Evolutionary conservation across 2,113 vertebrate genomes (phyloP).

Genomic region (Holacanthus passer): DNA sequence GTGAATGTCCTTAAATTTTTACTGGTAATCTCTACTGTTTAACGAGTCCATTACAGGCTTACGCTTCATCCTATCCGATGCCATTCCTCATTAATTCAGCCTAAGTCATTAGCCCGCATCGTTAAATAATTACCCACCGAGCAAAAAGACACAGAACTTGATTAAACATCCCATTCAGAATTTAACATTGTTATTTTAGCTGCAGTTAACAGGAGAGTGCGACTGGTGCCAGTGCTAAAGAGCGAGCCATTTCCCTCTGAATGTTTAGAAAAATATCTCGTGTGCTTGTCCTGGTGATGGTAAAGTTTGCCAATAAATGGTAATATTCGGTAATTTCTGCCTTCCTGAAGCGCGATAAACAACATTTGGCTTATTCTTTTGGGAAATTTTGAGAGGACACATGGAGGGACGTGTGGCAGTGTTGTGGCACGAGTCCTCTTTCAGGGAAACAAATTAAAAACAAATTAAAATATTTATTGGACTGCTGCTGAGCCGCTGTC

Average conservation of each 20-base stretch:
- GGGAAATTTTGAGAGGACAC: background rate
- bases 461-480: constrained; percentile 34
- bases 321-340: background rate
- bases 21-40: constrained; percentile 66
- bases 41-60: constrained; percentile 74
- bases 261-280: background rate
- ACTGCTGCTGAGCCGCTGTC: background rate
- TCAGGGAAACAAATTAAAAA: constrained; percentile 15
- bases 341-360: background rate
- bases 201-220: constrained; percentile 22
- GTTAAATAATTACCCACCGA: constrained; percentile 80
- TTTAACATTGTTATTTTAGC: constrained; percentile 60
- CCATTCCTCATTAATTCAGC: constrained; percentile 78
- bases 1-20: constrained; percentile 32
- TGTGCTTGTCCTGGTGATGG: background rate
- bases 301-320: background rate
- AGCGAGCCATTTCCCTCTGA: background rate
- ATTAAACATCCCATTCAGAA: constrained; percentile 71
- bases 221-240: constrained; percentile 2
- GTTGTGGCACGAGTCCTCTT: constrained; percentile 3
- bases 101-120: constrained; percentile 78
- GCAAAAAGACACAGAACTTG: constrained; percentile 71
- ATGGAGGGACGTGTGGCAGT: constrained; percentile 6
- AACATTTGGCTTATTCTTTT: constrained; percentile 16
- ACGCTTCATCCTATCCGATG: constrained; percentile 71